Percentiles rank a stretch among this genome's conserved stretches.
phyloP scores from a whole-genome alignment of 2,113 vertebrate species.

The Camelus bactrianus region DNA sequence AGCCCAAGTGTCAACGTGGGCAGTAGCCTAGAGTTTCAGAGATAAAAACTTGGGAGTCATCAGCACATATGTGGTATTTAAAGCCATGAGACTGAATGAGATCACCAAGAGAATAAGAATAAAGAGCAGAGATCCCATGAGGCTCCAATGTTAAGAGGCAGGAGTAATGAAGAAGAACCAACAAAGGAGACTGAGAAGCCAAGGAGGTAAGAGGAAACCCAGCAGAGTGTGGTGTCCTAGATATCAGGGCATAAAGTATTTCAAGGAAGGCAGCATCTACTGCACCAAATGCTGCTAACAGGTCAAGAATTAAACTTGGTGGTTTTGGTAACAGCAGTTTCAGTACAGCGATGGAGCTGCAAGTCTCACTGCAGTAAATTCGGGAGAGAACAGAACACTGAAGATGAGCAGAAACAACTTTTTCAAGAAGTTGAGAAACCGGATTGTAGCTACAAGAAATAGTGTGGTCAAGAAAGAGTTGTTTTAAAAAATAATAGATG shows the following conservation, averaged over 20 bases:
- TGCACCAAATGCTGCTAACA: constrained; percentile 36
- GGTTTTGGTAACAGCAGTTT: neutral
- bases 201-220: constrained; percentile 9
- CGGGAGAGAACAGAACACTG: constrained; percentile 12
- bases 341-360: neutral
- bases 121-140: neutral
- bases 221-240: neutral
- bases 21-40: neutral
- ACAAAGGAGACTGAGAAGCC: neutral
- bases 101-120: neutral
- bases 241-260: constrained; percentile 32
- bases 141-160: neutral
- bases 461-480: neutral
- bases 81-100: neutral
- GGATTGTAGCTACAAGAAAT: neutral
- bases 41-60: constrained; percentile 36
- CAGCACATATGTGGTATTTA: neutral
- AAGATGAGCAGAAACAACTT: constrained; percentile 38
- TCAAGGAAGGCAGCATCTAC: neutral
- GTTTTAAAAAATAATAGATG: neutral
- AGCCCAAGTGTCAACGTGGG: neutral
- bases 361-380: neutral
- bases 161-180: neutral
- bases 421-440: constrained; percentile 39
- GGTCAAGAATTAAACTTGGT: constrained; percentile 33